Evolutionary conservation across 2,797 vertebrate species (phyloP).

Genomic region (Squalus acanthias): DNA sequence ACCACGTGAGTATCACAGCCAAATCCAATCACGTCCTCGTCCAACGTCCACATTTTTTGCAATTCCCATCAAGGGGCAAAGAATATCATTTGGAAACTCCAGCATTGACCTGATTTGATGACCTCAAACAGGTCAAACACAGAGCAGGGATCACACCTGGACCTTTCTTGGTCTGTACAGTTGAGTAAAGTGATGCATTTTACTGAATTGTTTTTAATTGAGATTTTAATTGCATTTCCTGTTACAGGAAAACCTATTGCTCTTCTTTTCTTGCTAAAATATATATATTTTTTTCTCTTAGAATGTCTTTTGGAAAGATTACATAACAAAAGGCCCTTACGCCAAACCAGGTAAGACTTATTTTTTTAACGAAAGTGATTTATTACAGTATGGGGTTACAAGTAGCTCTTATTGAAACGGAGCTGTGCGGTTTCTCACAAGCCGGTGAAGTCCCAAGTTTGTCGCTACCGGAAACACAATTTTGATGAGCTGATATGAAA

Average conservation of each 20-base stretch:
- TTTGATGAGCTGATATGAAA: neutral
- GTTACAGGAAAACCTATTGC: neutral
- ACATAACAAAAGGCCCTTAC: conserved; percentile 55
- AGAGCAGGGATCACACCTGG: neutral
- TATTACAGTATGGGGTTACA: neutral
- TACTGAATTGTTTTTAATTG: conserved; percentile 31
- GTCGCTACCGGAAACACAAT: neutral
- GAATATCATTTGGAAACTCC: neutral
- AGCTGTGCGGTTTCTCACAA: neutral
- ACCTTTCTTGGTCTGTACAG: neutral
- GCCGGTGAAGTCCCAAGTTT: neutral
- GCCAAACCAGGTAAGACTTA: conserved; percentile 52
- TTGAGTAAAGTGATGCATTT: neutral
- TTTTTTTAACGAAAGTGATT: neutral
- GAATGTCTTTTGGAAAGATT: conserved; percentile 78
- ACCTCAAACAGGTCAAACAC: neutral
- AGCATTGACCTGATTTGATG: neutral
- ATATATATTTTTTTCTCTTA: conserved; percentile 47
- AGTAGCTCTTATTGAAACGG: neutral
- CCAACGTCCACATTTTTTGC: too few species aligned
- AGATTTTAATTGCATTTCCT: conserved; percentile 46
- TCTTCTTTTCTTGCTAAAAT: neutral
- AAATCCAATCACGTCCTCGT: neutral
- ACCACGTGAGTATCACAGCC: neutral
- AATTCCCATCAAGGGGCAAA: neutral